Evolutionary conservation across 2,797 vertebrate species (phyloP).

Genomic region (Phoebastria nigripes): DNA sequence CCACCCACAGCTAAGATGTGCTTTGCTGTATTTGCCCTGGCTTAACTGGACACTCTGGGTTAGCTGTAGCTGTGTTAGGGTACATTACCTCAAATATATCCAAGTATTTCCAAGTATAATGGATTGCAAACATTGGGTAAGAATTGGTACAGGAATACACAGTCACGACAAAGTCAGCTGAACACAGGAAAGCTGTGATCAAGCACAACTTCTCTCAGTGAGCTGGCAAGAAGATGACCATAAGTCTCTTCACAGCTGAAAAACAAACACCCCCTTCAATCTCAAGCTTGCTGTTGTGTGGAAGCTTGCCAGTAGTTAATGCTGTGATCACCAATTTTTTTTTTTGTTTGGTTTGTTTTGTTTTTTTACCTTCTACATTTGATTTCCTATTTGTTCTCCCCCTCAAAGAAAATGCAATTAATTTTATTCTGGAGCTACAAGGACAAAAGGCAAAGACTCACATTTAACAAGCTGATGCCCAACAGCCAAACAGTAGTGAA

Average conservation of each 20-base stretch:
- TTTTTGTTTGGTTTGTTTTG: background rate
- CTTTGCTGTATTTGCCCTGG: background rate
- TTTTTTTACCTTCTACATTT: background rate
- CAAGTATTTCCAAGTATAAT: background rate
- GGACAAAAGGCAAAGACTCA: background rate
- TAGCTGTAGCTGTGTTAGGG: background rate
- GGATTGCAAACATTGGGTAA: background rate
- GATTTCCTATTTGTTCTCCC: background rate
- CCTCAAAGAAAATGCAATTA: background rate
- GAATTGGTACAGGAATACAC: background rate
- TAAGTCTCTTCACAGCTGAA: background rate
- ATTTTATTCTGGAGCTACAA: background rate
- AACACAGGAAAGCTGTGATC: rapidly evolving
- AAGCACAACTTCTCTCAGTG: background rate
- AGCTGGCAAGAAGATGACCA: background rate
- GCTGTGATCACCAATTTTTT: background rate
- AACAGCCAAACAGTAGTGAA: background rate
- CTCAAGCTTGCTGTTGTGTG: background rate
- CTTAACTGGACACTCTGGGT: background rate
- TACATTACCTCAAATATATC: background rate
- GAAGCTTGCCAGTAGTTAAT: background rate
- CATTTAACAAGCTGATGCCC: background rate
- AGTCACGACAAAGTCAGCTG: background rate
- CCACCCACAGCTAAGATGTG: background rate
- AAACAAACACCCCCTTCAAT: background rate